phyloP scores from a whole-genome alignment of 2,888 invertebrate genomes.

The Melipona bicolor region DNA sequence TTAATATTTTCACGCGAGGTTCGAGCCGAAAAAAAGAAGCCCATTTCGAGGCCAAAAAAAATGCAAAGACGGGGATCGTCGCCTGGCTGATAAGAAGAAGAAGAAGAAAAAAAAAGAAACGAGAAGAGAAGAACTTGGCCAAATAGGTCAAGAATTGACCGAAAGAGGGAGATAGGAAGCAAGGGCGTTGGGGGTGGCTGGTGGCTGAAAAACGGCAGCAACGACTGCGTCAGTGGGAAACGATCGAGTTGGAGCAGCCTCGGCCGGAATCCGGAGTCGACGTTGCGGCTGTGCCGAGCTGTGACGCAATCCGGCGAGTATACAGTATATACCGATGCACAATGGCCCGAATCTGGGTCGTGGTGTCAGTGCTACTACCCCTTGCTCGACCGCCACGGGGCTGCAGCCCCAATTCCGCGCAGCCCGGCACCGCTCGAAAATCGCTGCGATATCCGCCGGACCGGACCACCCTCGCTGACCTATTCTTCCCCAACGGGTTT shows the following conservation, averaged over 20 bases:
- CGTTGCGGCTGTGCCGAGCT: conserved; percentile 71
- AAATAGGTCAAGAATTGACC: conserved; percentile 51
- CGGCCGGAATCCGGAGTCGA: conserved; percentile 61
- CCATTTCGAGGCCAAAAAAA: neutral
- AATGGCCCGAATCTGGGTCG: conserved; percentile 82
- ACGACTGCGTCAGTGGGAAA: conserved; percentile 57
- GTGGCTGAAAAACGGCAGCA: conserved; percentile 51
- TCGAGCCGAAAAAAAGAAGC: neutral
- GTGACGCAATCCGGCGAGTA: conserved; percentile 78
- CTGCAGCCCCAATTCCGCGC: conserved; percentile 68
- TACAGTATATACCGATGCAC: conserved; percentile 73
- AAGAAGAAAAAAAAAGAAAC: neutral
- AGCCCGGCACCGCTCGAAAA: conserved; percentile 61
- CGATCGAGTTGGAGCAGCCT: conserved; percentile 46
- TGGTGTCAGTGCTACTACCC: conserved; percentile 76
- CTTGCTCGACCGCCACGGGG: conserved; percentile 55
- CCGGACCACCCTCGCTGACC: conserved; percentile 22
- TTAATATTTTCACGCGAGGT: neutral
- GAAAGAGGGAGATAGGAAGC: conserved; percentile 7
- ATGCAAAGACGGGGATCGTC: neutral
- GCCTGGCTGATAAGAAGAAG: neutral
- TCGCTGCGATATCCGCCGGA: conserved; percentile 64
- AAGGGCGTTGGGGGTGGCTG: neutral
- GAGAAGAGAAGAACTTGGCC: neutral
- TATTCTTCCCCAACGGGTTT: neutral